Evolutionary conservation across 2,113 vertebrate genomes (phyloP).

Genomic region (Bombycilla garrulus): DNA sequence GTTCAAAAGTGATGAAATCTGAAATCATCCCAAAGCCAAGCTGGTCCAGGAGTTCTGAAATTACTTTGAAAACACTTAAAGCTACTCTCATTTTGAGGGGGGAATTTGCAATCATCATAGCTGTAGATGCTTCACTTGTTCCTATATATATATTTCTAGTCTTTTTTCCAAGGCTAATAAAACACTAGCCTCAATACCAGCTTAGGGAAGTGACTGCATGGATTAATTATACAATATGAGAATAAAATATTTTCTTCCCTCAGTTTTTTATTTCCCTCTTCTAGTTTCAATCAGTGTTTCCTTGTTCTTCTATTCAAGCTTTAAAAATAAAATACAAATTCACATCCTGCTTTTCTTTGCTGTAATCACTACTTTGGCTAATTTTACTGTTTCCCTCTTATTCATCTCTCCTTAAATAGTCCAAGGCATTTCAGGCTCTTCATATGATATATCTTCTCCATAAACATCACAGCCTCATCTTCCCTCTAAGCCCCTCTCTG

Average conservation of each 20-base stretch:
- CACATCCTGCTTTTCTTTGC: neutral
- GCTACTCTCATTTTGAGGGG: neutral
- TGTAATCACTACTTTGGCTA: neutral
- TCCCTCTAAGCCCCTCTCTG: neutral
- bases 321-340: constrained; percentile 18
- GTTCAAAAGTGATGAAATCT: neutral
- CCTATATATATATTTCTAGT: neutral
- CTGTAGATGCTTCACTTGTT: neutral
- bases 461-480: neutral
- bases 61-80: neutral
- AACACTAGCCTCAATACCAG: neutral
- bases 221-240: neutral
- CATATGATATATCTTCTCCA: neutral
- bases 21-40: neutral
- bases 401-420: neutral
- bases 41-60: neutral
- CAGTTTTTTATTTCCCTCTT: neutral
- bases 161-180: neutral
- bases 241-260: neutral
- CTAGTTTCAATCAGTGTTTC: constrained; percentile 13
- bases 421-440: neutral
- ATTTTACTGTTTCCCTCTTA: neutral
- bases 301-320: constrained; percentile 21
- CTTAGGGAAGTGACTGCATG: neutral
- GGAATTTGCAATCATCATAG: neutral